A percentile compares a stretch with the other conserved stretches of the same genome.
Evolutionary conservation across 2,888 invertebrate genomes (phyloP).

Genomic region (Heteromurus nitidus): DNA sequence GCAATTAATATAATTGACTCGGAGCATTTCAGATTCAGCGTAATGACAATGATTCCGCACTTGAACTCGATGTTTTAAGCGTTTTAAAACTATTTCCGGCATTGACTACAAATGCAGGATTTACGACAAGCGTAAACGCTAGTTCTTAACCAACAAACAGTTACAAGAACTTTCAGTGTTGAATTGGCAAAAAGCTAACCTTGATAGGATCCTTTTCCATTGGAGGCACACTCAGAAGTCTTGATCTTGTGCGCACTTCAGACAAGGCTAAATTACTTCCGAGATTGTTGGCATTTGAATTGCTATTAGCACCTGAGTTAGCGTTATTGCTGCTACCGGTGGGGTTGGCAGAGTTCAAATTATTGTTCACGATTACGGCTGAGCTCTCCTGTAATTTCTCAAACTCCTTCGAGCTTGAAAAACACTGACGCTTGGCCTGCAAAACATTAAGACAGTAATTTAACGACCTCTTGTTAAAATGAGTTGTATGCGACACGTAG

Average conservation of each 20-base stretch:
- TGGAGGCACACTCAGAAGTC: slow-evolving; percentile 72
- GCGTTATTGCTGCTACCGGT: slow-evolving; percentile 57
- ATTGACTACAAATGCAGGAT: no score
- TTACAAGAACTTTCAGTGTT: no score
- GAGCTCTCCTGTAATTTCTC: slow-evolving; percentile 88
- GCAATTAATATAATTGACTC: no score
- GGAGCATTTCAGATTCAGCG: no score
- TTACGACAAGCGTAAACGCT: no score
- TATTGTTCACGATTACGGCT: slow-evolving; percentile 58
- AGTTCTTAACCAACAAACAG: no score
- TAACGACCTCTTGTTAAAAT: no score
- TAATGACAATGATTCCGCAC: not conserved
- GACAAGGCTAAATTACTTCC: slow-evolving; percentile 64
- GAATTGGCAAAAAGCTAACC: slow-evolving; percentile 66
- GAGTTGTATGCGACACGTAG: no score
- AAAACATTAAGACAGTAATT: no score
- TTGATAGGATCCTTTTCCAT: slow-evolving; percentile 73
- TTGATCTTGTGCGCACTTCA: slow-evolving; percentile 69
- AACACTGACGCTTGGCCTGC: slow-evolving; percentile 86
- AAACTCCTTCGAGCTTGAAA: slow-evolving; percentile 90
- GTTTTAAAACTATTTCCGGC: no score
- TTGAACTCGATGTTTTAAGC: no score
- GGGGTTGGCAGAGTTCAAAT: slow-evolving; percentile 50
- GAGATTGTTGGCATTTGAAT: slow-evolving; percentile 51
- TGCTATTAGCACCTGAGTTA: slow-evolving; percentile 53